These are phyloP conservation scores for Squalus acanthias DNA, from an alignment of 2,797 vertebrate genomes.

Conservation along the genomic window DNA sequence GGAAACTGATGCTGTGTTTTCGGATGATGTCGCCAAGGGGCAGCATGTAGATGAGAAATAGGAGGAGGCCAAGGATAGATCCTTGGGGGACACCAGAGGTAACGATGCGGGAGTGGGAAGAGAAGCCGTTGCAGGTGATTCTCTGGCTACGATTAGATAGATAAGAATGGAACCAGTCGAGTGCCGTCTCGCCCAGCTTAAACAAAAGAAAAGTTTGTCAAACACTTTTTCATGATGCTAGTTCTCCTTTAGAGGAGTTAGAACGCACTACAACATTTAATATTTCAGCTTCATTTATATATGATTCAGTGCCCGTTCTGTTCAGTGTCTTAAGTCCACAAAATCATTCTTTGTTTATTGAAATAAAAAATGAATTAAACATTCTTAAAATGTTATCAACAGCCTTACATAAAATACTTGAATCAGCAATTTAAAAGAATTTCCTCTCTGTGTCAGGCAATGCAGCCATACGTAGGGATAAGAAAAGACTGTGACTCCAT, in stretches of 20 bases:
- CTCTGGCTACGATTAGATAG: too few relatives aligned
- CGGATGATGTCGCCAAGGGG: too few relatives aligned
- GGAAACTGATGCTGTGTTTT: too few relatives aligned
- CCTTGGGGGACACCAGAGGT: too few relatives aligned
- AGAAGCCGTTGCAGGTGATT: too few relatives aligned
- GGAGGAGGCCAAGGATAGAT: too few relatives aligned
- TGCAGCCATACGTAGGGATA: neutral
- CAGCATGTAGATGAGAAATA: too few relatives aligned
- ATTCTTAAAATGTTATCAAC: neutral
- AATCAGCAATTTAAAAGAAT: neutral
- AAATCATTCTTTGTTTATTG: conserved; percentile 7
- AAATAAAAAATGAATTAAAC: conserved; percentile 34
- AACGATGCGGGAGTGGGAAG: too few relatives aligned
- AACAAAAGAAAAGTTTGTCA: neutral
- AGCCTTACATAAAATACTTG: conserved; percentile 19
- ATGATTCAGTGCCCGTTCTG: neutral
- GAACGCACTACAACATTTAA: neutral
- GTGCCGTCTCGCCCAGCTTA: neutral
- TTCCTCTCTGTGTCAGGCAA: neutral
- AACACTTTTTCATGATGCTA: neutral
- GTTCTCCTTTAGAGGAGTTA: neutral
- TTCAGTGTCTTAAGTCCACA: neutral
- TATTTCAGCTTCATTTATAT: neutral
- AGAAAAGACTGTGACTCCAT: conserved; percentile 10
- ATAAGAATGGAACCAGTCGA: too few relatives aligned